Evolutionary conservation across 2,888 invertebrate genomes (phyloP).

Genomic region (Keiferia lycopersicella): DNA sequence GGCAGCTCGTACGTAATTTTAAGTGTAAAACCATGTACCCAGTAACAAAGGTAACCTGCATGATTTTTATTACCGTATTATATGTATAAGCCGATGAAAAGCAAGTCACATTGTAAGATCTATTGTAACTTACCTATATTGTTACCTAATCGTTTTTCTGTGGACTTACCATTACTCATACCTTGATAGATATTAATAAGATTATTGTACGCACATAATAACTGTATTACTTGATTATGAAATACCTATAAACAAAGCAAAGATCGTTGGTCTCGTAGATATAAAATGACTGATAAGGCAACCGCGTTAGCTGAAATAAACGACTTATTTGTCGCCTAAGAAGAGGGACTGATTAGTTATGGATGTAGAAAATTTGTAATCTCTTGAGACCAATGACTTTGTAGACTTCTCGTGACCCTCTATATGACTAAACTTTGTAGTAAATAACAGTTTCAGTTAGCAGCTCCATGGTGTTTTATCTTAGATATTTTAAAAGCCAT

Average conservation of each 20-base stretch:
- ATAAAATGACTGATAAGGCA: neutral
- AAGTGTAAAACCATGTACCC: neutral
- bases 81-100: neutral
- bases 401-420: neutral
- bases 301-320: neutral
- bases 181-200: slow-evolving; percentile 48
- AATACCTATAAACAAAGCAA: neutral
- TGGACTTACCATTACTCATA: slow-evolving; percentile 50
- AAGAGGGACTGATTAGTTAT: neutral
- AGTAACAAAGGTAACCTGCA: neutral
- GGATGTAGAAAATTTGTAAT: neutral
- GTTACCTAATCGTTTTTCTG: slow-evolving; percentile 39
- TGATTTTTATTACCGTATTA: neutral
- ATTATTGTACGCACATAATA: slow-evolving; percentile 23
- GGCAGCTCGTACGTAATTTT: neutral
- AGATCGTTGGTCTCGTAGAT: neutral
- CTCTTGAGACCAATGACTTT: neutral
- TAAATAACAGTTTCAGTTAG: too few relatives aligned
- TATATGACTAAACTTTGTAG: too few relatives aligned
- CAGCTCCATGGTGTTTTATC: too few relatives aligned
- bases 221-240: neutral
- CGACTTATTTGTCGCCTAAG: too few relatives aligned
- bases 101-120: neutral
- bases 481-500: neutral
- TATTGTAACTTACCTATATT: neutral